Base-by-base conservation (phyloP, 2,888 invertebrate species). In the Drosophila anomalata region DNA sequence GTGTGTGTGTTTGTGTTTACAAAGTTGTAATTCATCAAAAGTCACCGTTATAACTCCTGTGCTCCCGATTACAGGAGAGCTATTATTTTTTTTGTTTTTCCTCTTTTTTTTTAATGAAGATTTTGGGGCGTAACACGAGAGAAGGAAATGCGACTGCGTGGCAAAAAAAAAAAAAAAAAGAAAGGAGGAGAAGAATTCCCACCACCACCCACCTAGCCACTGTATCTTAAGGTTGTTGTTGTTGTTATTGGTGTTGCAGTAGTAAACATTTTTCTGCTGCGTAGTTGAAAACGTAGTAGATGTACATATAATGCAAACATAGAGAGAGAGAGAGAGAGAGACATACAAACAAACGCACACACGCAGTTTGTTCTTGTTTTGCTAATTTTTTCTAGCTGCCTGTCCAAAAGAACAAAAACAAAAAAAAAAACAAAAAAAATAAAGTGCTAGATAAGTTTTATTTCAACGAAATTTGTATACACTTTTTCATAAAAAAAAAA, bases 21-120 rank as follows among this genome's bases (percentile, higher is more conserved):
- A 75, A 71, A 72, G 75, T 75, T 81, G 82, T 82, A 84, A 81
- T 82, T 82, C 84, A 87, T 81, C 73, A 87, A 77, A 61, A n/a
- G 61, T 58, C 63, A 57, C 62, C 55, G 58, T 26, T 59, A 29
- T 17, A 17, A 17, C 24, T 50, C 20, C 53, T 59, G 44, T 71
- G 68, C 60, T 61, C 67, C 66, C 58, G 63, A 14, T 59, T 53
- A 70, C 48, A 72, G 31, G 42, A 17, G 26, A 33, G 17, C 36
- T 24, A 26, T 26, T 54, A 29, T 29, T 33, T 52, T n/a, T n/a
- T 11, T 7, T 29, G 26, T n/a, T 39, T 20, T 14, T 57, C 12
- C 24, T 6, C 2, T 29, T 36, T n/a, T 39, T 20, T 20, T 57
- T 17, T 31, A 20, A 2, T 58, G 31, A 29, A 20, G 14, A 44